Evolutionary conservation across 2,888 invertebrate genomes (phyloP).

Genomic region (Ichneumon xanthorius): DNA sequence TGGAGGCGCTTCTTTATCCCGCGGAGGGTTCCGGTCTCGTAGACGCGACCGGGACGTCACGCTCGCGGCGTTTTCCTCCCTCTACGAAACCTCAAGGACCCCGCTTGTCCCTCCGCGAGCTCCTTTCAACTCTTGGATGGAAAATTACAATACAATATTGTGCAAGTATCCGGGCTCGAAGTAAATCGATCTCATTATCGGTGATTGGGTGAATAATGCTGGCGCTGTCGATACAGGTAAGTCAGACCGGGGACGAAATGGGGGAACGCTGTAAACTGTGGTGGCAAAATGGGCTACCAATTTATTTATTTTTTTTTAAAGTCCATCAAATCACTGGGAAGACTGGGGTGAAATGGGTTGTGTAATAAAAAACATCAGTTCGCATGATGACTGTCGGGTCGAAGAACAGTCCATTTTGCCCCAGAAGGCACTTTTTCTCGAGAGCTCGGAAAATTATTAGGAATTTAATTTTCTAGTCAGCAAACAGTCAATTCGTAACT

Average conservation of each 20-base stretch:
- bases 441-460: too few relatives aligned
- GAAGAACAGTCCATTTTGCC: too few relatives aligned
- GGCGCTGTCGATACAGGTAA: background rate
- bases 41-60: constrained; percentile 52
- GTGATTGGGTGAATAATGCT: constrained; percentile 11
- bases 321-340: too few relatives aligned
- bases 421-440: too few relatives aligned
- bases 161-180: constrained; percentile 10
- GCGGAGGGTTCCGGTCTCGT: constrained; percentile 55
- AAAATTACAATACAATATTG: constrained; percentile 38
- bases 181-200: constrained; percentile 21
- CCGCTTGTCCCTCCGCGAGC: background rate
- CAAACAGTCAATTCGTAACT: too few relatives aligned
- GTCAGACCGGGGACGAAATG: background rate
- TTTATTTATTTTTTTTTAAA: too few relatives aligned
- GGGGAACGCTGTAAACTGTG: too few relatives aligned
- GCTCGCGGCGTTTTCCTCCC: constrained; percentile 51
- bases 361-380: too few relatives aligned
- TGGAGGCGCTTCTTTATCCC: constrained; percentile 50
- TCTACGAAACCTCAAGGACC: constrained; percentile 40
- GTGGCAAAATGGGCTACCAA: too few relatives aligned
- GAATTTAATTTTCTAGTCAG: too few relatives aligned
- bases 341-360: too few relatives aligned
- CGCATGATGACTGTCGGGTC: too few relatives aligned
- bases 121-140: constrained; percentile 8